Evolutionary conservation across 1,140 invertebrate species (phyloP), one percentile per base, ranked within the genome.

Genomic region (Babylonia areolata): DNA sequence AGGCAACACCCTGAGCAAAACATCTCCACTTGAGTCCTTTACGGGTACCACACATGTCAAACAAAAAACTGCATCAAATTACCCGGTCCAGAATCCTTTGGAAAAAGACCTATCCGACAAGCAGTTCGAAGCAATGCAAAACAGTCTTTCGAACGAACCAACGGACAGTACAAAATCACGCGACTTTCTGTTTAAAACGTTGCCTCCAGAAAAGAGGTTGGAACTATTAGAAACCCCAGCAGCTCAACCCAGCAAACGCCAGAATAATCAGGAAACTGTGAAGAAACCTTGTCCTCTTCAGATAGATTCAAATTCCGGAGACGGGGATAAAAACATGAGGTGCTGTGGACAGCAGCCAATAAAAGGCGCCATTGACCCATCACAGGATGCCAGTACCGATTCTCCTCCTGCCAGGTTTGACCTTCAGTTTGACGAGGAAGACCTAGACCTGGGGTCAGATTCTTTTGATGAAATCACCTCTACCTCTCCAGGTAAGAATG

Each of bases 371-470:
- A 35, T 3, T 37, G 12, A 28, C 71, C 35, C 12, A 17, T 37
- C 6, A 5, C 35, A 37, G 71, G 33, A 40, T 23, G 23, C 75
- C 28, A 23, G 75, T 35, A 2, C 35, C 37, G 37, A 40, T 28
- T 5, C 37, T 35, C 15, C 17, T 77, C 75, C 15, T 23, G 9
- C 33, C 9, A 31, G 37, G 11, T 77, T 77, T 37, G 20, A 40
- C 23, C 75, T 77, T 1, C 75, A 77, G 37, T 77, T 77, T 40
- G 75, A 77, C 35, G 75, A 77, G 1, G 75, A 77, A 40, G 75
- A 77, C 28, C 23, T 77, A 37, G 75, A 37, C 33, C 75, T 77
- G 9, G 75, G 75, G 6, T 77, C 75, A 40, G 75, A 77, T 37
- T 77, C 37, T 37, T 77, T 40, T 20, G 75, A 77, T 40, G 35